Conservation (phyloP, 1,140 invertebrate species). For the Drosophila varians region DNA sequence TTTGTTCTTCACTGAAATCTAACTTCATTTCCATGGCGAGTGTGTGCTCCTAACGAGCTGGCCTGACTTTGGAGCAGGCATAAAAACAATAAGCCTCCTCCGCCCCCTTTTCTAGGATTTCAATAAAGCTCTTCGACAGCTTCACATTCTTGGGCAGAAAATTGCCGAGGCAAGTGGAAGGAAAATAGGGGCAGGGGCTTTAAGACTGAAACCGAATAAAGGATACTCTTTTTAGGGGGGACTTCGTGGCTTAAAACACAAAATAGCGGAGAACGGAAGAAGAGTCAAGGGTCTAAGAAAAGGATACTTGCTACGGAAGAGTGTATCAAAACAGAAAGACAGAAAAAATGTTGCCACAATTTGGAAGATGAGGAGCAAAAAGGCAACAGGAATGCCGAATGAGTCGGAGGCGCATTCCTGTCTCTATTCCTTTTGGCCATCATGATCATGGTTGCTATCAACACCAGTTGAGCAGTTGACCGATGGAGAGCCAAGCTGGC, state of each 20-base stretch:
- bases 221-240: too few species aligned
- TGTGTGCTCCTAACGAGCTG: conserved; percentile 60
- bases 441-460: conserved; percentile 76
- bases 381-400: neutral
- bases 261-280: too few species aligned
- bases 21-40: conserved; percentile 75
- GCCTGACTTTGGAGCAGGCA: conserved; percentile 57
- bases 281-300: too few species aligned
- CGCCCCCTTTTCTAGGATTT: conserved; percentile 50
- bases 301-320: too few species aligned
- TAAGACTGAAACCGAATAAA: too few species aligned
- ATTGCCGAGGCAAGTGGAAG: conserved; percentile 31
- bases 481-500: conserved; percentile 11
- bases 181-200: conserved; percentile 5
- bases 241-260: too few species aligned
- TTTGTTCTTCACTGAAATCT: conserved; percentile 57
- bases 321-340: conserved; percentile 12
- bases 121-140: conserved; percentile 71
- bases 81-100: conserved; percentile 60
- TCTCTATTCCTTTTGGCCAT: conserved; percentile 9
- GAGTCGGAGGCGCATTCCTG: too few species aligned
- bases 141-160: conserved; percentile 48
- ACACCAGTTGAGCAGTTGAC: conserved; percentile 72
- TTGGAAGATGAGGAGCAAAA: neutral
- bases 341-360: conserved; percentile 8